A percentile compares a stretch with the other conserved stretches of the same genome.
These are phyloP conservation scores for Orthosia gothica DNA, from an alignment of 2,888 invertebrate species.

Conservation along the genomic window DNA sequence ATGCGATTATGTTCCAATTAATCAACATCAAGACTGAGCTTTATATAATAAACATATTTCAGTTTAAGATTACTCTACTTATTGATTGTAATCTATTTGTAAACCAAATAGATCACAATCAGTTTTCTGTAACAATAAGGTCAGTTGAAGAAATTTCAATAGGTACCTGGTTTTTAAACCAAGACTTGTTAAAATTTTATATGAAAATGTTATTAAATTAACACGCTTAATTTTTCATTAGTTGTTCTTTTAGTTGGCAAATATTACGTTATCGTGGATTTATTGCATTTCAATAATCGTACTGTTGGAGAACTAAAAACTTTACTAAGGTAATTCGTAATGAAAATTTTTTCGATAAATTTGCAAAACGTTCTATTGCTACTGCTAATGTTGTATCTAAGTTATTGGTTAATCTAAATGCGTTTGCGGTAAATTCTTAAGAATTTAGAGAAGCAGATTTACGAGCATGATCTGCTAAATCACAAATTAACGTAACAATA, in stretches of 20 bases:
- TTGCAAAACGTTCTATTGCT: too few relatives aligned
- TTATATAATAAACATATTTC: neutral
- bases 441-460: neutral
- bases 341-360: neutral
- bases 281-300: neutral
- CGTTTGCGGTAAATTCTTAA: neutral
- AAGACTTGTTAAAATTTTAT: conserved; percentile 14
- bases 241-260: conserved; percentile 7
- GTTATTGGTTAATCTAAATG: neutral
- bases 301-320: neutral
- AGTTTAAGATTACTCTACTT: neutral
- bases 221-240: conserved; percentile 5
- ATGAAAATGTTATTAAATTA: conserved; percentile 14
- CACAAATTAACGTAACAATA: neutral
- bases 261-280: conserved; percentile 1
- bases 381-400: neutral
- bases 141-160: conserved; percentile 21
- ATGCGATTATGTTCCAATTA: neutral
- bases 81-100: too few relatives aligned
- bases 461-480: too few relatives aligned
- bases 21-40: neutral
- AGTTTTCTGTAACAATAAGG: conserved; percentile 11
- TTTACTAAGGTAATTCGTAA: neutral
- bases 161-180: conserved; percentile 31
- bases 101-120: conserved; percentile 18